A percentile compares a stretch with the other conserved stretches of the same genome.
Conservation (phyloP, 2,888 invertebrate genomes). For the Agonopterix alstromeriana region DNA sequence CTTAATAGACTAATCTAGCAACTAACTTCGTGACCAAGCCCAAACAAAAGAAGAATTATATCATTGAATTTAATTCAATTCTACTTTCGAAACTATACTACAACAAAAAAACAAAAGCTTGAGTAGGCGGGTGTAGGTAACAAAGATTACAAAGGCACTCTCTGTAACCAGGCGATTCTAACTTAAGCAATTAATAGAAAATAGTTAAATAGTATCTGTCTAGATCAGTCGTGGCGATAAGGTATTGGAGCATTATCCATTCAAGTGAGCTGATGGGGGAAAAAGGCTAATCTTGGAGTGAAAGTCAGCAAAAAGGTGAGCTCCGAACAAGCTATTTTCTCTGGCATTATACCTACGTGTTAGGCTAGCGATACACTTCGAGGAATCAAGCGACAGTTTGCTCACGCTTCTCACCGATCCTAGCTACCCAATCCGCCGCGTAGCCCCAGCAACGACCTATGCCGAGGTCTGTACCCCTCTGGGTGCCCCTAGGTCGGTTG, state of each 20-base stretch:
- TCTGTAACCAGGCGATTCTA: too few species aligned
- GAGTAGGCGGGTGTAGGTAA: too few species aligned
- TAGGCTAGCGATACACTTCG: slow-evolving; percentile 13
- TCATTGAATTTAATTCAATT: slow-evolving; percentile 6
- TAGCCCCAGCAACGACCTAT: too few species aligned
- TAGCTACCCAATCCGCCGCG: too few species aligned
- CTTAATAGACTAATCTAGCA: neutral
- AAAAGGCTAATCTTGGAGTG: slow-evolving; percentile 36
- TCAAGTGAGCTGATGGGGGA: slow-evolving; percentile 22
- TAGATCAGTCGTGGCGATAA: slow-evolving; percentile 26
- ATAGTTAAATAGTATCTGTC: slow-evolving; percentile 25
- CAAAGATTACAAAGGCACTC: too few species aligned
- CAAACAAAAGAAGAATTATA: slow-evolving; percentile 8
- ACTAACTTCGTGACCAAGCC: slow-evolving; percentile 3
- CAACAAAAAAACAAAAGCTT: too few species aligned
- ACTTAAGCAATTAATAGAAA: slow-evolving; percentile 20
- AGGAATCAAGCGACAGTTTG: too few species aligned
- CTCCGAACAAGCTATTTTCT: slow-evolving; percentile 23
- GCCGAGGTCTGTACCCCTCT: too few species aligned
- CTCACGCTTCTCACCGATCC: too few species aligned
- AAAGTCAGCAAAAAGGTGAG: slow-evolving; percentile 35
- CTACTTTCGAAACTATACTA: neutral
- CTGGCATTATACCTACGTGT: slow-evolving; percentile 25
- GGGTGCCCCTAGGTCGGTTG: too few species aligned
- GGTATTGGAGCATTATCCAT: slow-evolving; percentile 20